Percentiles rank a stretch among this genome's conserved stretches.
These are phyloP conservation scores for Clinocottus analis DNA, from an alignment of 2,113 vertebrate species.

Conservation along the genomic window DNA sequence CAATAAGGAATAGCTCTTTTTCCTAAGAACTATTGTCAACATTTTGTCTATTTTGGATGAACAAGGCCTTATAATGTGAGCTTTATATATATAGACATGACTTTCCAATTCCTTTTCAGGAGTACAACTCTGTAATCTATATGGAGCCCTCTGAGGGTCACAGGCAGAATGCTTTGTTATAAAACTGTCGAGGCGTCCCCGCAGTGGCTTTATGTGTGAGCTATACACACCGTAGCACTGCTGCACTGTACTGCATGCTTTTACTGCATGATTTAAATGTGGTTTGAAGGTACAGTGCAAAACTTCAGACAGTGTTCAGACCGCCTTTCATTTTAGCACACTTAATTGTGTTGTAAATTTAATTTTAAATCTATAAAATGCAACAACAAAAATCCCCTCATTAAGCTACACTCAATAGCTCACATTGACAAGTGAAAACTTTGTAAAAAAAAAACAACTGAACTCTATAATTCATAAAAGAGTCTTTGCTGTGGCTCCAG, in stretches of 20 bases:
- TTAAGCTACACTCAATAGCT: too few species aligned
- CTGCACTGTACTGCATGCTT: background rate
- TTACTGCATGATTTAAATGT: background rate
- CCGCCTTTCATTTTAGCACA: background rate
- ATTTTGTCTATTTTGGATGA: background rate
- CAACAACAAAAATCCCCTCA: too few species aligned
- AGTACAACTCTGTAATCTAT: background rate
- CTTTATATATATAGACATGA: background rate
- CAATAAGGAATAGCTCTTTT: background rate
- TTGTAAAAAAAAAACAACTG: background rate
- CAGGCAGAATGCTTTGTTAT: background rate
- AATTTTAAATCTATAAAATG: background rate
- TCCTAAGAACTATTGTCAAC: background rate
- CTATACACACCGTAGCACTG: background rate
- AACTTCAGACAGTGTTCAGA: background rate
- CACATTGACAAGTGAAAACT: background rate
- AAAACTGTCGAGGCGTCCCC: background rate
- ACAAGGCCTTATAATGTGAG: background rate
- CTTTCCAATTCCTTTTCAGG: background rate
- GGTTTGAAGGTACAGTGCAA: background rate
- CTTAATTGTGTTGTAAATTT: background rate
- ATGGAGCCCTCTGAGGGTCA: background rate
- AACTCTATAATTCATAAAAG: background rate
- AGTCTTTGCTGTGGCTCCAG: background rate
- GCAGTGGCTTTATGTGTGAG: background rate